Evolutionary conservation across 2,113 vertebrate genomes (phyloP), one percentile per base, ranked within the genome.

Genomic region (Euleptes europaea): DNA sequence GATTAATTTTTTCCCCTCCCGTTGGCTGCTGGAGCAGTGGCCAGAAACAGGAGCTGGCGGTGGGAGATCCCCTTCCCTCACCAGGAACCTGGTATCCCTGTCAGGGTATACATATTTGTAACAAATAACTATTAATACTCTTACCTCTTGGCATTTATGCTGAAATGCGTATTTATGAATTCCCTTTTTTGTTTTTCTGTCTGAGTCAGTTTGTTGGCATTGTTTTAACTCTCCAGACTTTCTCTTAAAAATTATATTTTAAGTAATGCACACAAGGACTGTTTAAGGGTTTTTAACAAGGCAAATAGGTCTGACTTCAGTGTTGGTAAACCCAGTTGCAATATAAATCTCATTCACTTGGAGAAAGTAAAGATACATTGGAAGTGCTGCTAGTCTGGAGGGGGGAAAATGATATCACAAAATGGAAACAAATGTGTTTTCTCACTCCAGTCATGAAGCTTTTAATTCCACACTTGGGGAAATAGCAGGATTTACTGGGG

Each of bases 391-490:
- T 88, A 80, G 73, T 86, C 57, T 80, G 82, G 88, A 87, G 60
- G 76, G 70, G 81, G n/a, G 57, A 33, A 71, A 94, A 93, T 92
- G 89, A 90, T 93, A 92, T 87, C 92, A 78, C 78, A 88, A 84
- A 94, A 92, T 91, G 88, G 86, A 88, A 94, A 92, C 87, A 91
- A 91, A 92, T 91, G 67, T 91, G 84, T 86, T 92, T 87, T 89
- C 87, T 89, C 72, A 83, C 76, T 93, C 79, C 85, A 73, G 74
- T 88, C 79, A 35, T 92, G 88, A 86, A 92, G 85, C 77, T 92
- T 94, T 95, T 95, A 92, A 93, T 93, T 94, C 92, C 86, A 75
- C 91, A 86, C 90, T 91, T 91, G 91, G 92, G 90, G 84, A 91
- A 94, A 88, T 73, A 87, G 71, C 85, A 93, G 88, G 89, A 90